Conservation (phyloP, 2,888 invertebrate species). For the Eupithecia centaureata region DNA sequence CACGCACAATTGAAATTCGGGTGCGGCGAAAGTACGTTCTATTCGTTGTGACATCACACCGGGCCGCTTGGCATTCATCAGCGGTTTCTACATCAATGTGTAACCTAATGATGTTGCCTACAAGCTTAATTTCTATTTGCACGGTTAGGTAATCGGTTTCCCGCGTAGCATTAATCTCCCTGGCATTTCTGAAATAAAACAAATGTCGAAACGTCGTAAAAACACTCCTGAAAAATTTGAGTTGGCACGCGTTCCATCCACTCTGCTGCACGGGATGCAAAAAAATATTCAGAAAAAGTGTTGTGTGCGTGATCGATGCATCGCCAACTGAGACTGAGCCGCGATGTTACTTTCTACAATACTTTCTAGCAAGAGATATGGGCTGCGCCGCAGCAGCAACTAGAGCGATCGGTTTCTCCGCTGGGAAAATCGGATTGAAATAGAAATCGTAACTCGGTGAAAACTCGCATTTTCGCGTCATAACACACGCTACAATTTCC, state of each 20-base stretch:
- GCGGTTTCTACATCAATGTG: conserved; percentile 31
- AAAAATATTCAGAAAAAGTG: conserved; percentile 66
- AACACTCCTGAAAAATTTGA: conserved; percentile 31
- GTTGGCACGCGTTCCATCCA: conserved; percentile 48
- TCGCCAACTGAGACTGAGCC: conserved; percentile 70
- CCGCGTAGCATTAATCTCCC: conserved; percentile 21
- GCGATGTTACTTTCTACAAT: conserved; percentile 83
- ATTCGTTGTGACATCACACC: conserved; percentile 58
- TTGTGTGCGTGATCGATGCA: conserved; percentile 70
- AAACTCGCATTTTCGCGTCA: conserved; percentile 79
- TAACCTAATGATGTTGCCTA: conserved; percentile 31
- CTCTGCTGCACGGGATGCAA: conserved; percentile 48
- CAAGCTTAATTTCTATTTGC: conserved; percentile 30
- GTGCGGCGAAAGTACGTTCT: conserved; percentile 77
- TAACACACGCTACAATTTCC: conserved; percentile 60
- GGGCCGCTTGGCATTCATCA: conserved; percentile 53
- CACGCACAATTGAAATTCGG: conserved; percentile 79
- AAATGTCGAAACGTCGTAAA: conserved; percentile 28
- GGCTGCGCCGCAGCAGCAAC: conserved; percentile 77
- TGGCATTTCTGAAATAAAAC: conserved; percentile 27
- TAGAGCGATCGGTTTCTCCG: conserved; percentile 83
- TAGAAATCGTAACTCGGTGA: conserved; percentile 80
- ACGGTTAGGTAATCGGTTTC: conserved; percentile 27
- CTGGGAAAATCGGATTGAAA: conserved; percentile 83
- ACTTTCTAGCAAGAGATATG: conserved; percentile 84